A percentile compares a stretch with the other conserved stretches of the same genome.
These are phyloP conservation scores for Microplitis mediator DNA, from an alignment of 1,140 invertebrate genomes.

Conservation along the genomic window DNA sequence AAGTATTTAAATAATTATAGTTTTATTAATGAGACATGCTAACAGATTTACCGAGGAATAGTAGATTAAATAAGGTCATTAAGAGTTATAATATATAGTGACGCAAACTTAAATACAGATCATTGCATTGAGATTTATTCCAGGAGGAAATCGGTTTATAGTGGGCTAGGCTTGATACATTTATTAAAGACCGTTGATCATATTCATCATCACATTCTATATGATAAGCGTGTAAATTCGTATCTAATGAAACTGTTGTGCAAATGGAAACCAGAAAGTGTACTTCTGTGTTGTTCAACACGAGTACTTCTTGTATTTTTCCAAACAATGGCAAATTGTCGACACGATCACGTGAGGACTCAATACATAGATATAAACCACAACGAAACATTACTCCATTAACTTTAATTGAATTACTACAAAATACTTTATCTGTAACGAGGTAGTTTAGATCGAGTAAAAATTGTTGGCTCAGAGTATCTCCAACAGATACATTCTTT, in stretches of 20 bases:
- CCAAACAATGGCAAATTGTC: conserved; percentile 15
- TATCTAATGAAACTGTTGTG: background rate
- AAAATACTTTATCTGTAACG: background rate
- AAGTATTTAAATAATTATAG: no score
- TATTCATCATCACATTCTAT: background rate
- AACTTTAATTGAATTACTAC: background rate
- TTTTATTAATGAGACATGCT: no score
- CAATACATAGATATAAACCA: background rate
- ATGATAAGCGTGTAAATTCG: background rate
- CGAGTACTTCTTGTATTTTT: conserved; percentile 2
- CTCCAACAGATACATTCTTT: no score
- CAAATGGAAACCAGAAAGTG: background rate
- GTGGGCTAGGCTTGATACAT: background rate
- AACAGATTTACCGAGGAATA: no score
- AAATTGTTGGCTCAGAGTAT: no score
- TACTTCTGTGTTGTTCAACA: background rate
- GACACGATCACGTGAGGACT: background rate
- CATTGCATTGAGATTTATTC: background rate
- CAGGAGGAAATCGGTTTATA: background rate
- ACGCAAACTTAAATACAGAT: conserved; percentile 1
- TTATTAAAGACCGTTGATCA: background rate
- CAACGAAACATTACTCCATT: background rate
- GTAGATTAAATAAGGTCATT: no score
- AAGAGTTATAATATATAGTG: background rate
- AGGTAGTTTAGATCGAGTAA: background rate